Evolutionary conservation across 2,113 vertebrate species (phyloP).

Genomic region (Atherinomorus stipes): DNA sequence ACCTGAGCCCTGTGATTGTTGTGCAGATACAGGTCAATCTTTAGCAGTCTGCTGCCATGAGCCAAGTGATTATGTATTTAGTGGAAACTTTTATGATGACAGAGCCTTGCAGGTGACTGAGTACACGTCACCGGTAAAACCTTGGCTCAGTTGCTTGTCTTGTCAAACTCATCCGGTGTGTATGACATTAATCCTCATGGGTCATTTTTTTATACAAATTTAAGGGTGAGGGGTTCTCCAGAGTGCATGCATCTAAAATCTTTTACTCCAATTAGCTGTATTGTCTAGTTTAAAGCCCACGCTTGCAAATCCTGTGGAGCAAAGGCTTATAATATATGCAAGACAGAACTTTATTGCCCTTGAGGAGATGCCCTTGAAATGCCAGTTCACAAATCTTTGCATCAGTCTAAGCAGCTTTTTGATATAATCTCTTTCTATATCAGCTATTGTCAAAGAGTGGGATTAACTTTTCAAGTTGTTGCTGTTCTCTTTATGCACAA

Average conservation of each 20-base stretch:
- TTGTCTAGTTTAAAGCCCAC: too few species aligned
- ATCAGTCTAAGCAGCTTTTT: conserved; percentile 74
- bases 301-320: not conserved
- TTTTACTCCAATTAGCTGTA: not conserved
- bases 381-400: conserved; percentile 63
- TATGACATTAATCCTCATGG: conserved; percentile 6
- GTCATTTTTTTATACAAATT: not conserved
- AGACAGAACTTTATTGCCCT: conserved; percentile 28
- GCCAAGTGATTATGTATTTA: conserved; percentile 59
- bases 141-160: conserved; percentile 22
- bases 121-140: conserved; percentile 38
- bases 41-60: conserved; percentile 56
- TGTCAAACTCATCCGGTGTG: conserved; percentile 34
- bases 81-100: conserved; percentile 54
- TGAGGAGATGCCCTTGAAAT: conserved; percentile 63
- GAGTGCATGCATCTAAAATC: not conserved
- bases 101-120: conserved; percentile 24
- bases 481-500: conserved; percentile 8
- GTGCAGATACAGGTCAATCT: conserved; percentile 66
- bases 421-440: conserved; percentile 72
- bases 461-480: conserved; percentile 70
- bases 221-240: not conserved
- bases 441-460: conserved; percentile 77
- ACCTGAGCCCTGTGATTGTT: conserved; percentile 68
- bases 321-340: not conserved